Percentiles rank a stretch among this genome's conserved stretches.
phyloP scores from a whole-genome alignment of 2,113 vertebrate species.

The Megatriorchis doriae region DNA sequence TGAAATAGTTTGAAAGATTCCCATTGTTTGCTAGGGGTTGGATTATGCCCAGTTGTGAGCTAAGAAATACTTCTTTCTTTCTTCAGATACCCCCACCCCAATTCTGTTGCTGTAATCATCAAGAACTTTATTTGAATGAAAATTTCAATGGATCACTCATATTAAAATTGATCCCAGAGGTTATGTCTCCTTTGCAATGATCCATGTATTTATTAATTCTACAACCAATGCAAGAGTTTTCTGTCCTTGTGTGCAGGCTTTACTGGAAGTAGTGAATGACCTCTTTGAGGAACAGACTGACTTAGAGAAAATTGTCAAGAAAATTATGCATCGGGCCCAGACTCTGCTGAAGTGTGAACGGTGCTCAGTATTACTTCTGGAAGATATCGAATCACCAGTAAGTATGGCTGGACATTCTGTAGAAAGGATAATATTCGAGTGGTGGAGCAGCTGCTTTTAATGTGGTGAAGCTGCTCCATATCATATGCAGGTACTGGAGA shows the following conservation, averaged over 20 bases:
- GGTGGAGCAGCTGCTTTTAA: neutral
- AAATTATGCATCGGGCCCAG: constrained; percentile 99
- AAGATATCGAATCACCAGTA: constrained; percentile 97
- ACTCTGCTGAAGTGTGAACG: constrained; percentile 94
- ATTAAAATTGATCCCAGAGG: neutral
- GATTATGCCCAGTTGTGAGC: neutral
- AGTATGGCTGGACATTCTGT: constrained; percentile 29
- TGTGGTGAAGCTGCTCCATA: neutral
- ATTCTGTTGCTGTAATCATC: neutral
- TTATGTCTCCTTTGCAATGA: neutral
- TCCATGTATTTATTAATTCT: neutral
- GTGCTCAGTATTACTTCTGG: constrained; percentile 94
- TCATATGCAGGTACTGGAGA: neutral
- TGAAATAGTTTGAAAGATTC: neutral
- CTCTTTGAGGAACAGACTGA: constrained; percentile 99
- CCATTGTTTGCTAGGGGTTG: neutral
- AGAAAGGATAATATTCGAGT: neutral
- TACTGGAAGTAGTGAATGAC: constrained; percentile 97
- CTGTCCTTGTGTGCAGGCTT: constrained; percentile 76
- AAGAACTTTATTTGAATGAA: neutral
- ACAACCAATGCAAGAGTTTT: neutral
- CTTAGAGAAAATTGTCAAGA: constrained; percentile 98
- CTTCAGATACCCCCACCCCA: neutral
- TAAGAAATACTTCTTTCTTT: neutral
- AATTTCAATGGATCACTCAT: neutral